Evolutionary conservation across 2,113 vertebrate species (phyloP).

Genomic region (Blennius ocellaris): DNA sequence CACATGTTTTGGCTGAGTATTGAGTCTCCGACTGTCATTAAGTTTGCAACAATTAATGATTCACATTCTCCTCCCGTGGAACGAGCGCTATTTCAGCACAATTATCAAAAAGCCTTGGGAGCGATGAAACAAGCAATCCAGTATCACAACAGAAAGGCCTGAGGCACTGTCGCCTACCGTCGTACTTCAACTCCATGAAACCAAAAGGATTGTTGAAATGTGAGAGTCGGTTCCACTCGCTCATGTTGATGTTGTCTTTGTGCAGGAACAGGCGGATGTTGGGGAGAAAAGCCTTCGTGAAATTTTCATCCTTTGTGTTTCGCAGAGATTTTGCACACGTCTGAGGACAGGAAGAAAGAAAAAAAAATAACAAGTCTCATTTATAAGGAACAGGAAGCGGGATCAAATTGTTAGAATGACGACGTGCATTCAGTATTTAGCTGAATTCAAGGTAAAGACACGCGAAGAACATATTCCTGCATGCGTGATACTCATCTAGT

Average conservation of each 20-base stretch:
- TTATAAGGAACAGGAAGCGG: background rate
- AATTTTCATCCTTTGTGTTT: slow-evolving; percentile 79
- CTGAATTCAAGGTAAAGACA: too few relatives aligned
- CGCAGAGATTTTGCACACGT: slow-evolving; percentile 79
- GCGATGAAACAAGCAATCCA: background rate
- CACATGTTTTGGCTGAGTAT: too few relatives aligned
- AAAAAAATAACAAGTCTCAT: too few relatives aligned
- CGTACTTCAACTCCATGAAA: slow-evolving; percentile 86
- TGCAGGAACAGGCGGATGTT: slow-evolving; percentile 88
- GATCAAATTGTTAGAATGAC: accelerated
- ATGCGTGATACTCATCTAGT: too few relatives aligned
- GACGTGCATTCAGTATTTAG: too few relatives aligned
- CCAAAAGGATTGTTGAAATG: slow-evolving; percentile 90
- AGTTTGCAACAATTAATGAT: too few relatives aligned
- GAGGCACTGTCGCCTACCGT: slow-evolving; percentile 66
- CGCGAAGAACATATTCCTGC: too few relatives aligned
- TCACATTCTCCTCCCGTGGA: too few relatives aligned
- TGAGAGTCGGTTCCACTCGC: slow-evolving; percentile 87
- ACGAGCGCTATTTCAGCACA: too few relatives aligned
- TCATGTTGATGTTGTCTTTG: slow-evolving; percentile 76
- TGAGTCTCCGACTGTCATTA: too few relatives aligned
- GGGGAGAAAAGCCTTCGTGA: slow-evolving; percentile 82
- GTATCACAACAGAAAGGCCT: background rate
- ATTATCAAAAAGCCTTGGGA: background rate
- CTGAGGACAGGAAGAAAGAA: slow-evolving; percentile 62